Base-by-base conservation (phyloP, 2,888 invertebrate species). In the Melinopterus prodromus region DNA sequence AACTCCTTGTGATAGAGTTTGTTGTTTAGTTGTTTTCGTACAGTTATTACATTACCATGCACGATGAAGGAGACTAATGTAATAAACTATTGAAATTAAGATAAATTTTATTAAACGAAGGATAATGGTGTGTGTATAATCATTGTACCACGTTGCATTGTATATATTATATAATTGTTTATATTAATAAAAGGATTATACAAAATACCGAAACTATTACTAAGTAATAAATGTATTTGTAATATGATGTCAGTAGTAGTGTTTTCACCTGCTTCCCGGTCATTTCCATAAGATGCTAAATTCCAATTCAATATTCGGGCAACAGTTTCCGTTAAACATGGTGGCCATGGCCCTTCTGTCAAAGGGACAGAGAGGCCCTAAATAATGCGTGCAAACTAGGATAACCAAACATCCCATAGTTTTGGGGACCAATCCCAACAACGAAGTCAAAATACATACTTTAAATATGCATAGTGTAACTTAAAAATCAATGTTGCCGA, bases 151-250 rank as follows among this genome's bases (percentile, higher is more conserved):
- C 87, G 88, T 88, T 89, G 87, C 88, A 88, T 88, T 89, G 89
- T 89, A 89, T 84, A 89, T 89, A 89, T 89, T 84, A 89, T 89
- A 89, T 89, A 89, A 88, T 89, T 89, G 89, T 89, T 89, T 89
- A 89, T 89, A 85, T 84, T 84, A 88, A 87, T 88, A 88, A 88
- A 87, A 88, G 88, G 88, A 89, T 89, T 87, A 88, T 88, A 89
- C 88, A 87, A 87, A 85, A 87, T 89, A 89, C 88, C 88, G 88
- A 88, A 88, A 89, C 87, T 86, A 88, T 88, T 88, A 88, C 86
- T 88, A 84, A 87, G 85, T 86, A 89, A 89, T 89, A 89, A 90
- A 90, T 89, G 89, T 90, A 88, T 90, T 90, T 90, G 89, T 89
- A 89, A 53, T 53, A 26, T 26, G 26, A 26, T 26, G 26, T 26